Conservation (phyloP, 2,888 invertebrate genomes). For the Anticlea derivata region DNA sequence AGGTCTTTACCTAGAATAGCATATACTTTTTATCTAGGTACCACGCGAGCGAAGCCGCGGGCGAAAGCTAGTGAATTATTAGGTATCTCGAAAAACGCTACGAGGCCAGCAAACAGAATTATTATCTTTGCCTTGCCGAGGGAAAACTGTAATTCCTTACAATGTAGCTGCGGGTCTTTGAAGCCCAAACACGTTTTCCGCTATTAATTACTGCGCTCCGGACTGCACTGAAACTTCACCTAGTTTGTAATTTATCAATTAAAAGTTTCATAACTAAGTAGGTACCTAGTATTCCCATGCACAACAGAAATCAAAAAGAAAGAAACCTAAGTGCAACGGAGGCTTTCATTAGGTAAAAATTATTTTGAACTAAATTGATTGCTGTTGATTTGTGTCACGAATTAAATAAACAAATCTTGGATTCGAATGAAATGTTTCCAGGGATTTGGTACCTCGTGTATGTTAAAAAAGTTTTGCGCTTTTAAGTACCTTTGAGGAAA, state of each 20-base stretch:
- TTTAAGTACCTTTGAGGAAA: too few species aligned
- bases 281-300: constrained; percentile 4
- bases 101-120: neutral
- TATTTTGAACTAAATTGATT: neutral
- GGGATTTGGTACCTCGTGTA: too few species aligned
- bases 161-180: constrained; percentile 21
- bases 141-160: constrained; percentile 19
- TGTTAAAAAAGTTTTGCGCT: too few species aligned
- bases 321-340: neutral
- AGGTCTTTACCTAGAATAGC: too few species aligned
- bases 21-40: too few species aligned
- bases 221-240: constrained; percentile 29
- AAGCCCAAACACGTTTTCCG: constrained; percentile 34
- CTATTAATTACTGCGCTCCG: constrained; percentile 32
- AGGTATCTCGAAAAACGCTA: too few species aligned
- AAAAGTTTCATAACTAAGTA: constrained; percentile 28
- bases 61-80: too few species aligned
- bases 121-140: constrained; percentile 1
- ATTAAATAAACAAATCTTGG: too few species aligned
- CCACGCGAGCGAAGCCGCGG: too few species aligned
- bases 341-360: neutral
- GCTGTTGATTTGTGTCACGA: too few species aligned
- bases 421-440: too few species aligned
- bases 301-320: constrained; percentile 12
- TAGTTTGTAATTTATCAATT: constrained; percentile 34